These are phyloP conservation scores for Nanorana parkeri DNA, from an alignment of 2,113 vertebrate genomes.

Conservation along the genomic window DNA sequence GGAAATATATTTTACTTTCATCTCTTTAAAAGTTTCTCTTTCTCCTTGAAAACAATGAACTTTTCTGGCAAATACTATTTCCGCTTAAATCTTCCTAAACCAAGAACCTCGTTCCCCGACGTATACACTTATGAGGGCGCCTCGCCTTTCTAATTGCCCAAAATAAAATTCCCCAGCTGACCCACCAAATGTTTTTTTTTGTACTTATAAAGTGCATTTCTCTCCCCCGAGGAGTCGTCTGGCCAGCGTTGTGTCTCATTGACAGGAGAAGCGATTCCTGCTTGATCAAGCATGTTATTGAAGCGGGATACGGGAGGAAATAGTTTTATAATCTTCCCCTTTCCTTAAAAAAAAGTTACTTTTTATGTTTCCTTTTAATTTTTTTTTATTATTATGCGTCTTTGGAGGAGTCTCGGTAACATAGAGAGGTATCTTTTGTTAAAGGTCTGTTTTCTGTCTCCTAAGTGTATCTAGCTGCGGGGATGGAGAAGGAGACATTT, in stretches of 20 bases:
- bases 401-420: neutral
- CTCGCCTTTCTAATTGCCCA: neutral
- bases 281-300: conserved; percentile 6
- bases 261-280: neutral
- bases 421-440: too few species aligned
- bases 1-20: too few species aligned
- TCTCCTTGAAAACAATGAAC: too few species aligned
- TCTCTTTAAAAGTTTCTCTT: too few species aligned
- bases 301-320: neutral
- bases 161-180: neutral
- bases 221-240: too few species aligned
- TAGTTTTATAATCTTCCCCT: too few species aligned
- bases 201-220: neutral
- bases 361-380: neutral
- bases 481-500: neutral
- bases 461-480: neutral
- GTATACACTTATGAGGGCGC: neutral
- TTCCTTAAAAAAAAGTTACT: neutral
- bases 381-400: neutral
- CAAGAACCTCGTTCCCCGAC: neutral
- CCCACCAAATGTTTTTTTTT: neutral
- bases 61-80: too few species aligned
- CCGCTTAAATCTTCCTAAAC: neutral
- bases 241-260: neutral
- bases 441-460: neutral